Percentiles rank a stretch among this genome's conserved stretches.
phyloP scores from a whole-genome alignment of 2,888 invertebrate species.

The Podotricha telesiphe region DNA sequence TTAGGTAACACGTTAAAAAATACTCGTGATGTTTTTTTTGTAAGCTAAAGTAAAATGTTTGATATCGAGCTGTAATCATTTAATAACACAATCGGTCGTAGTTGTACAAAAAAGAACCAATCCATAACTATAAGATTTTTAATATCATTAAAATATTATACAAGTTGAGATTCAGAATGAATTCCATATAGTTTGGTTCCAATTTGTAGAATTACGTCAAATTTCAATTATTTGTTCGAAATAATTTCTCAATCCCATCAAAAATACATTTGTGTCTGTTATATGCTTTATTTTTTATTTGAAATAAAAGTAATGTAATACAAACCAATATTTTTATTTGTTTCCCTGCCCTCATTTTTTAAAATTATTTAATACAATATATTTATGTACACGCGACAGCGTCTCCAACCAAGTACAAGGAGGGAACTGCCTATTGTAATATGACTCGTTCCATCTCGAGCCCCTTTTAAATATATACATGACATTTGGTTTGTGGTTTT shows the following conservation, averaged over 20 bases:
- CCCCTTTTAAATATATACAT: no score
- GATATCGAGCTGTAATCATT: constrained; percentile 19
- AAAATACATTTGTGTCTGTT: constrained; percentile 27
- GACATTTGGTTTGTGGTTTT: no score
- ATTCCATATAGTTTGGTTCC: neutral
- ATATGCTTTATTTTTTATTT: constrained; percentile 37
- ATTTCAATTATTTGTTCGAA: neutral
- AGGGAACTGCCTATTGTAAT: no score
- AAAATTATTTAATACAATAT: neutral
- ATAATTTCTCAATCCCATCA: neutral
- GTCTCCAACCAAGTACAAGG: no score
- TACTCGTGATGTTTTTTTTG: neutral
- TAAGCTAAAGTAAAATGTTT: constrained; percentile 22
- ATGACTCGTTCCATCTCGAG: no score
- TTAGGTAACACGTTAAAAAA: neutral
- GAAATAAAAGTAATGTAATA: constrained; percentile 38
- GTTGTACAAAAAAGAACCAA: neutral
- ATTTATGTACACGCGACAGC: no score
- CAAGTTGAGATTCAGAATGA: neutral
- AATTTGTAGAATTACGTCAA: neutral
- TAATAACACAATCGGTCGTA: neutral
- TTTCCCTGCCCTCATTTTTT: neutral
- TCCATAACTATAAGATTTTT: neutral
- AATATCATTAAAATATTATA: neutral
- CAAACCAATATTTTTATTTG: constrained; percentile 26